Percentiles rank a stretch among this genome's conserved stretches.
phyloP scores from a whole-genome alignment of 2,797 vertebrate genomes.

The Anguilla marmorata region DNA sequence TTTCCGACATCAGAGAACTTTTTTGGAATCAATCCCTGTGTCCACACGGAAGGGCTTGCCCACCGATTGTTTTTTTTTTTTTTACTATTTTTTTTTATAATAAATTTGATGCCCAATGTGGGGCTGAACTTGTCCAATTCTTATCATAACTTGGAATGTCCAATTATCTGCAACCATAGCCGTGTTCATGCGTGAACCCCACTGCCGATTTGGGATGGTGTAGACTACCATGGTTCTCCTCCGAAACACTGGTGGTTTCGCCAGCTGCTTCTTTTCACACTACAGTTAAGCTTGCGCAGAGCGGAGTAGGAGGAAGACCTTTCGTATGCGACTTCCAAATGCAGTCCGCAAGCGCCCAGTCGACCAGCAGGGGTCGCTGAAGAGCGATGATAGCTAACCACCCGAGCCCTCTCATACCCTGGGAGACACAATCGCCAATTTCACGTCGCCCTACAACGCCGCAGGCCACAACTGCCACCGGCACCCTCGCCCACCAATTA shows the following conservation, averaged over 20 bases:
- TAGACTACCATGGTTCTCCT: background rate
- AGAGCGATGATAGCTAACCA: background rate
- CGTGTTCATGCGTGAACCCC: too few species aligned
- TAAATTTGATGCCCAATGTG: too few species aligned
- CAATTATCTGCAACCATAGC: too few species aligned
- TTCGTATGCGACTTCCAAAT: background rate
- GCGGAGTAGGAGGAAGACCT: background rate
- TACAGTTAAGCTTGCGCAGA: background rate
- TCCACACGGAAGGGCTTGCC: background rate
- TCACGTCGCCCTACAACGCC: background rate
- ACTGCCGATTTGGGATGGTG: too few species aligned
- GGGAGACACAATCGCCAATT: background rate
- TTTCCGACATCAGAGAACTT: constrained; percentile 42
- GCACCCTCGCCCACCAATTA: background rate
- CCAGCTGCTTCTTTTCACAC: background rate
- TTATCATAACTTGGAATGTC: too few species aligned
- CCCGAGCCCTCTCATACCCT: background rate
- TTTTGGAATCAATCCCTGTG: background rate
- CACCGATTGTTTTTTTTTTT: too few species aligned
- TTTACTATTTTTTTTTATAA: too few species aligned
- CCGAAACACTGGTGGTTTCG: background rate
- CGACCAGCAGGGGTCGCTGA: background rate
- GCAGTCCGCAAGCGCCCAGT: background rate
- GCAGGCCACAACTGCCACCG: background rate
- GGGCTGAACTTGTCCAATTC: too few species aligned